A percentile compares a stretch with the other conserved stretches of the same genome.
phyloP scores from a whole-genome alignment of 2,888 invertebrate species.

The Oxytorus armatus region DNA sequence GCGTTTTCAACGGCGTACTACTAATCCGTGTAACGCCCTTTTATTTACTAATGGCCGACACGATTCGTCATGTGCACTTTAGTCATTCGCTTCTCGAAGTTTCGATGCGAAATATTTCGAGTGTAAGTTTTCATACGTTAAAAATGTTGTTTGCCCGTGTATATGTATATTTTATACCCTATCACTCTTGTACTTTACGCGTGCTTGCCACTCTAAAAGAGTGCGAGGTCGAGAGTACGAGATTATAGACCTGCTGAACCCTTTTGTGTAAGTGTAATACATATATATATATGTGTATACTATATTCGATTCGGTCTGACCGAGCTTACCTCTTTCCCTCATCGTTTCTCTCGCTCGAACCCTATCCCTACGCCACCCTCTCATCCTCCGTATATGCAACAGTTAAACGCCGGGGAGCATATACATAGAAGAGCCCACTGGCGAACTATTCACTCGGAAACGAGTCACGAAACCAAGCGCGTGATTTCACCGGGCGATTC shows the following conservation, averaged over 20 bases:
- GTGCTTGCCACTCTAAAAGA: conserved; percentile 47
- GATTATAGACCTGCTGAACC: conserved; percentile 38
- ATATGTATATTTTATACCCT: not conserved
- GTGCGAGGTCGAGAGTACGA: conserved; percentile 58
- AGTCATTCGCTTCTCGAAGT: conserved; percentile 44
- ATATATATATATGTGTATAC: conserved; percentile 1
- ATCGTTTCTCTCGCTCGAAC: conserved; percentile 51
- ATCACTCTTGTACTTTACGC: conserved; percentile 43
- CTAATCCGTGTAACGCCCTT: too few relatives aligned
- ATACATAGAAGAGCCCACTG: conserved; percentile 62
- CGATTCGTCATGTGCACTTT: not conserved
- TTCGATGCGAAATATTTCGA: conserved; percentile 19
- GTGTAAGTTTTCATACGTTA: conserved; percentile 6
- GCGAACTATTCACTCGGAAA: conserved; percentile 70
- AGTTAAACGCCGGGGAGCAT: conserved; percentile 69
- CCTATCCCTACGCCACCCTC: conserved; percentile 58
- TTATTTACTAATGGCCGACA: conserved; percentile 1
- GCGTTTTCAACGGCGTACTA: not conserved
- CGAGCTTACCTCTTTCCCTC: conserved; percentile 53
- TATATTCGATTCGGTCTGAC: conserved; percentile 8
- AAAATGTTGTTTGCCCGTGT: too few relatives aligned
- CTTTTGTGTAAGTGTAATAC: conserved; percentile 24
- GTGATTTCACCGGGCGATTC: conserved; percentile 58
- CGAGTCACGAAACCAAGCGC: conserved; percentile 66
- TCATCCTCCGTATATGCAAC: conserved; percentile 72